Base-by-base conservation (phyloP, 1,140 invertebrate genomes). In the Euglossa dilemma region DNA sequence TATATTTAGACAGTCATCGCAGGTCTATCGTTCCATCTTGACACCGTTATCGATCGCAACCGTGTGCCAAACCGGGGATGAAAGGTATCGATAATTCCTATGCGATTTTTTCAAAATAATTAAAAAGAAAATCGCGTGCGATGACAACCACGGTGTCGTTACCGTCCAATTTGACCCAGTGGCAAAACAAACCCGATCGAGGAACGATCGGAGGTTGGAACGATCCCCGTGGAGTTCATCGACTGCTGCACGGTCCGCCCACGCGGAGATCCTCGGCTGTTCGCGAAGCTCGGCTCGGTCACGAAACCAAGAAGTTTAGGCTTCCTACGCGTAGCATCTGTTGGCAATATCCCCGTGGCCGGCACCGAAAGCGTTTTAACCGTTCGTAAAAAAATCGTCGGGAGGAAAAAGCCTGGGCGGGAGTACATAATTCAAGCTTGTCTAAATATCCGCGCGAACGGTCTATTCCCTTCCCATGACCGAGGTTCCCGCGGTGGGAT, bases 321-420 rank as follows among this genome's bases (percentile, higher is more conserved):
- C 80, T 87, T 84, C 28, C 45, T 63, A 36, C 11, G n/a, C 61
- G 28, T 43, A 79, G 28, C 83, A 87, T 85, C 78, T 88, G 78
- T 78, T 74, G 85, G 52, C 70, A 47, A 85, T 85, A 67, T 45
- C 52, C 36, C 50, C 23, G 28, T 36, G 50, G 28, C 63, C 18
- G 45, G n/a, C 59, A 18, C 57, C 9, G 12, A 64, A 36, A 70
- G 36, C 69, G 78, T 83, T 83, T 87, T 75, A 73, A 63, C 54
- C 20, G 79, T 76, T 83, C 36, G 28, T 28, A 72, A 73, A 59
- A 45, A 80, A 71, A 20, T 16, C 18, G 8, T 9, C 16, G 12
- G 9, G 8, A 52, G 56, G 56, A 59, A 75, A 73, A 73, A 28
- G 56, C 20, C 18, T 25, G 66, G 23, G n/a, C 36, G 36, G 71